Base-by-base conservation (phyloP, 2,888 invertebrate genomes). In the Meganola albula region DNA sequence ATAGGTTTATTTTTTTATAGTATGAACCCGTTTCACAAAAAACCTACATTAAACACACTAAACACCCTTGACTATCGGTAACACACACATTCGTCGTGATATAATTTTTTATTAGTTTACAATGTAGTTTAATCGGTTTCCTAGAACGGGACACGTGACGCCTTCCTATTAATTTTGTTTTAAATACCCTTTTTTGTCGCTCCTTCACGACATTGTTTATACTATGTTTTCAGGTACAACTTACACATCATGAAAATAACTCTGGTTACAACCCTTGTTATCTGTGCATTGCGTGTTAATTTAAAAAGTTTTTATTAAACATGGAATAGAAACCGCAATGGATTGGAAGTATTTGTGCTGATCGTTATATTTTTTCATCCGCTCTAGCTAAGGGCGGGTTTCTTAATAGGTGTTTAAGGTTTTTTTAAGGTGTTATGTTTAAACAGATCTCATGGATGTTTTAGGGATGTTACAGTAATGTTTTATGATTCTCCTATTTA, bases 21-120 rank as follows among this genome's bases (percentile, higher is more conserved):
- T n/a, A n/a, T n/a, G n/a, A n/a, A n/a, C n/a, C n/a, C n/a, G n/a
- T n/a, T n/a, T n/a, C n/a, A n/a, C n/a, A n/a, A n/a, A n/a, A n/a
- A n/a, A n/a, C n/a, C n/a, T n/a, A n/a, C n/a, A n/a, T n/a, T n/a
- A n/a, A n/a, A n/a, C n/a, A n/a, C n/a, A n/a, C n/a, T n/a, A n/a
- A n/a, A 13, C 27, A 37, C 36, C 31, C 33, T 9, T 30, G 25
- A 16, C 25, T 20, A 7, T 5, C 8, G 20, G 4, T 7, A 20
- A 20, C 20, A 7, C 8, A 34, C 32, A 37, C 36, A 43, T 43
- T 52, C 37, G 24, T 53, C 42, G 52, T 42, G 48, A 51, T 67
- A 74, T 66, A 52, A 55, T 55, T 32, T 69, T 78, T 79, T 79
- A 79, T 79, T 71, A 74, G 67, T 78, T 79, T 74, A 78, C 80